Percentiles rank a stretch among this genome's conserved stretches.
Evolutionary conservation across 1,140 invertebrate genomes (phyloP).

Genomic region (Neodiprion lecontei): DNA sequence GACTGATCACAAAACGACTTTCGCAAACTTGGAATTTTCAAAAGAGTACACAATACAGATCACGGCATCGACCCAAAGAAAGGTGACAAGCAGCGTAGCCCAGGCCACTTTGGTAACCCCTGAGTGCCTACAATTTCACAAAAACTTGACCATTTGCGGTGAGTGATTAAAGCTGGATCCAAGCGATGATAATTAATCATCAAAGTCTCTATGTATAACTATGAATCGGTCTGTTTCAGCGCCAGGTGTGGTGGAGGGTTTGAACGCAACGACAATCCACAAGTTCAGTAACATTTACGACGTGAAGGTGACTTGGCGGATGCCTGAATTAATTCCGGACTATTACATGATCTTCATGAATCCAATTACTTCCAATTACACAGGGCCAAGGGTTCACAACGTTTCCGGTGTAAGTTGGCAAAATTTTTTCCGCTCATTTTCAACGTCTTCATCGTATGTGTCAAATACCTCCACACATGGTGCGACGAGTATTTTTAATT

Average conservation of each 20-base stretch:
- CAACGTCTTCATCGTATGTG: too few species aligned
- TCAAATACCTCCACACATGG: too few species aligned
- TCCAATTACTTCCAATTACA: not conserved
- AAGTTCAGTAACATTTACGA: constrained; percentile 33
- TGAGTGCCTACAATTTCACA: constrained; percentile 47
- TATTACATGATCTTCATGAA: constrained; percentile 40
- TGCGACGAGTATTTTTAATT: too few species aligned
- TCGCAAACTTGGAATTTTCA: constrained; percentile 36
- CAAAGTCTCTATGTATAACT: constrained; percentile 4
- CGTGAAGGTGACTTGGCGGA: constrained; percentile 49
- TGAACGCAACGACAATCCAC: constrained; percentile 20
- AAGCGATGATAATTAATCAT: constrained; percentile 15
- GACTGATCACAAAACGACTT: constrained; percentile 9
- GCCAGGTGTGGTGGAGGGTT: constrained; percentile 42
- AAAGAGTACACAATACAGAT: constrained; percentile 42
- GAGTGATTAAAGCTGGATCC: constrained; percentile 24
- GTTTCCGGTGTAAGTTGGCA: constrained; percentile 45
- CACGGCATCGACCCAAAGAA: constrained; percentile 30
- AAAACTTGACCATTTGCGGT: constrained; percentile 50
- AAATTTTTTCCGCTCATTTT: too few species aligned
- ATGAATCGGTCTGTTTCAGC: constrained; percentile 34
- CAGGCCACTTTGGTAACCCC: constrained; percentile 42
- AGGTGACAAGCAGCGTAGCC: constrained; percentile 28
- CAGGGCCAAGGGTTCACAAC: constrained; percentile 1
- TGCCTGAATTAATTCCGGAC: constrained; percentile 48